These are phyloP conservation scores for Plectrocnemia conspersa DNA, from an alignment of 1,140 invertebrate species.

Conservation along the genomic window DNA sequence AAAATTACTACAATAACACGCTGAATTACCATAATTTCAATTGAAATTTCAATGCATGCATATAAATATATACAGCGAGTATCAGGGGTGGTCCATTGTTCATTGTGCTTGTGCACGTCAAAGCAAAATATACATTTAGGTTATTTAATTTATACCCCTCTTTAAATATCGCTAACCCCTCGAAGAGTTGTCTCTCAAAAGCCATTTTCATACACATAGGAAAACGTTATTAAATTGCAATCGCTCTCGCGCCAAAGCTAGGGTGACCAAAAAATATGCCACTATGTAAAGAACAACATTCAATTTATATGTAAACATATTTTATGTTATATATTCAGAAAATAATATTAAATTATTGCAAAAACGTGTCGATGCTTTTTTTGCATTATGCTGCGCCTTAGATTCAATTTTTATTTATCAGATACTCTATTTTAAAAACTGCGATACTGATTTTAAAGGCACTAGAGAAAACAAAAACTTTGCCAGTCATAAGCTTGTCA, in stretches of 20 bases:
- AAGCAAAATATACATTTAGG: slow-evolving; percentile 20
- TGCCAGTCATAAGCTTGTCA: too few relatives aligned
- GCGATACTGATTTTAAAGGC: too few relatives aligned
- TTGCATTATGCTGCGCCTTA: too few relatives aligned
- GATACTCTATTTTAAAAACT: too few relatives aligned
- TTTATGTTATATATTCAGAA: too few relatives aligned
- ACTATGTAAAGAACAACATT: too few relatives aligned
- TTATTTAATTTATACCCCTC: slow-evolving; percentile 23
- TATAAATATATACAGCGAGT: slow-evolving; percentile 7
- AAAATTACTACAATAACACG: slow-evolving; percentile 22
- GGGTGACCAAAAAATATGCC: too few relatives aligned
- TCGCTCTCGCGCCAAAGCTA: slow-evolving; percentile 10
- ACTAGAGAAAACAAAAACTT: too few relatives aligned
- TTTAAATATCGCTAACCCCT: slow-evolving; percentile 12
- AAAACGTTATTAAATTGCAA: slow-evolving; percentile 24
- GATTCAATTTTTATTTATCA: too few relatives aligned
- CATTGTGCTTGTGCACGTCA: slow-evolving; percentile 15
- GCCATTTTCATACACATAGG: slow-evolving; percentile 13
- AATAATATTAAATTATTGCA: too few relatives aligned
- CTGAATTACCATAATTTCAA: slow-evolving; percentile 20
- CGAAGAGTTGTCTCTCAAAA: slow-evolving; percentile 10
- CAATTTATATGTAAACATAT: too few relatives aligned
- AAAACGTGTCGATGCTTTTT: too few relatives aligned
- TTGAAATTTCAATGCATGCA: slow-evolving; percentile 23
- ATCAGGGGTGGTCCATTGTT: slow-evolving; percentile 12